These are phyloP conservation scores for Phyllostomus discolor DNA, from an alignment of 2,113 vertebrate genomes.

Conservation along the genomic window DNA sequence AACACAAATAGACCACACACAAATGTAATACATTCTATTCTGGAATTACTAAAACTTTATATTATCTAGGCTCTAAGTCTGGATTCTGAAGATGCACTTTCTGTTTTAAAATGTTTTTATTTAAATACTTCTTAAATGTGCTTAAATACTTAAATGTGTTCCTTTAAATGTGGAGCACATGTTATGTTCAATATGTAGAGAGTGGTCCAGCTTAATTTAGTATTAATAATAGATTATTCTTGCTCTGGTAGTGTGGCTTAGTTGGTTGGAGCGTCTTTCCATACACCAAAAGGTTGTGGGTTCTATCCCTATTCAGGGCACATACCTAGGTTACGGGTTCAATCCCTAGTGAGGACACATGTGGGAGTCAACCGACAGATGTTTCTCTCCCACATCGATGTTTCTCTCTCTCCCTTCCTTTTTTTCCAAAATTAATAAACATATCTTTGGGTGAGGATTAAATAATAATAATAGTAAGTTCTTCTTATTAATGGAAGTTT, in stretches of 20 bases:
- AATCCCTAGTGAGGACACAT: too few species aligned
- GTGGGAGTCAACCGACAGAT: too few species aligned
- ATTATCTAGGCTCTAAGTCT: not conserved
- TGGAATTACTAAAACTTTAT: not conserved
- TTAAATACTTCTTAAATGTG: not conserved
- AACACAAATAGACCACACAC: not conserved
- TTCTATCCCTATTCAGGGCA: too few species aligned
- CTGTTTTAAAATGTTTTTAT: not conserved
- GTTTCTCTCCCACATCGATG: too few species aligned
- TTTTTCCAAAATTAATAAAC: too few species aligned
- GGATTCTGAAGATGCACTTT: not conserved
- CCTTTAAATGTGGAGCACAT: not conserved
- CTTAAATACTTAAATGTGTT: too few species aligned
- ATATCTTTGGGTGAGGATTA: too few species aligned
- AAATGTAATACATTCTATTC: not conserved
- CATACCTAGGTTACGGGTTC: too few species aligned
- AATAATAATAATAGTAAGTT: not conserved
- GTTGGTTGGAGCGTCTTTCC: too few species aligned
- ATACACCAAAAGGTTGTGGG: too few species aligned
- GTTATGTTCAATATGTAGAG: not conserved
- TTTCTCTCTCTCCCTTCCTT: too few species aligned
- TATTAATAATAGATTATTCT: not conserved
- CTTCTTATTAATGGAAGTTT: not conserved
- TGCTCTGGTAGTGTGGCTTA: not conserved
- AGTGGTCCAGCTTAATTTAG: not conserved